These are phyloP conservation scores for Lasiommata megera DNA, from an alignment of 2,888 invertebrate species.

Conservation along the genomic window DNA sequence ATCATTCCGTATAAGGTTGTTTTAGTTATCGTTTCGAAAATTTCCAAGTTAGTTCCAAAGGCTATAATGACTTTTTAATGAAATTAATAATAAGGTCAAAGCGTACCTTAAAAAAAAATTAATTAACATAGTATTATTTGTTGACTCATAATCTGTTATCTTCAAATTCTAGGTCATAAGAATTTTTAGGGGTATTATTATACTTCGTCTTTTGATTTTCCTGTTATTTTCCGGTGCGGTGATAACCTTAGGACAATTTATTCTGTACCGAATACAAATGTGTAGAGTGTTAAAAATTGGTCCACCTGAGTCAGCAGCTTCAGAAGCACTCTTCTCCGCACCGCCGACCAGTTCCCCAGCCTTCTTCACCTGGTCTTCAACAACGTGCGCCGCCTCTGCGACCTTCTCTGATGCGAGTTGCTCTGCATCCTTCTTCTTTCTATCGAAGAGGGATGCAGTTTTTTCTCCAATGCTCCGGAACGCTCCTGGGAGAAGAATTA, in stretches of 20 bases:
- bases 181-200: too few relatives aligned
- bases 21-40: background rate
- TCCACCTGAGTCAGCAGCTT: constrained; percentile 74
- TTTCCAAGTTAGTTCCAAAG: background rate
- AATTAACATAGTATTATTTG: background rate
- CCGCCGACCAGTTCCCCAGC: constrained; percentile 82
- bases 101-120: background rate
- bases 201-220: too few relatives aligned
- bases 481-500: constrained; percentile 70
- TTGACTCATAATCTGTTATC: background rate
- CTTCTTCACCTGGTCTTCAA: constrained; percentile 84
- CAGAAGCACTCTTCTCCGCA: constrained; percentile 78
- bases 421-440: constrained; percentile 87
- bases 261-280: too few relatives aligned
- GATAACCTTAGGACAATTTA: too few relatives aligned
- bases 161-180: too few relatives aligned
- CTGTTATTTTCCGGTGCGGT: too few relatives aligned
- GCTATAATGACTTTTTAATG: background rate
- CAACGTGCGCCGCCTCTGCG: constrained; percentile 81
- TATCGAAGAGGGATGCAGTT: constrained; percentile 85
- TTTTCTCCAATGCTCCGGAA: constrained; percentile 87
- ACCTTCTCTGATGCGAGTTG: constrained; percentile 84
- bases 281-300: too few relatives aligned
- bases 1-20: too few relatives aligned
- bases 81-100: background rate